Base-by-base conservation (phyloP, 2,888 invertebrate genomes). In the Branchipolynoe longqiensis region DNA sequence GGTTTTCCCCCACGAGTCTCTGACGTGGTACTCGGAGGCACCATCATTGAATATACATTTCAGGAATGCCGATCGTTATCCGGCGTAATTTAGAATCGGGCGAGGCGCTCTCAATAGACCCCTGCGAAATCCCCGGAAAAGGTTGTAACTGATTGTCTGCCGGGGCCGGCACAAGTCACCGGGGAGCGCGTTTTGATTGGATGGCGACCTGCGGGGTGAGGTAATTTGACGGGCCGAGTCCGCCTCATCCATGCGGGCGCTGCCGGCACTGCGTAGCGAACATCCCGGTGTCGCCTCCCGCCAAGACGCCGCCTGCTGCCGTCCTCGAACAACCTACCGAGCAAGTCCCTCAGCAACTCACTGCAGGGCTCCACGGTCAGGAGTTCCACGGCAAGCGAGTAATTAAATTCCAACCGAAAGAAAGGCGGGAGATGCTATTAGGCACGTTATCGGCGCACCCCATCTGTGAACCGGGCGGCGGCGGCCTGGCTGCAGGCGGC, bases 41-140 rank as follows among this genome's bases (percentile, higher is more conserved):
- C 69, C 78, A 78, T 78, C 78, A 78, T 78, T 78, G 78, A 78
- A 78, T 78, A 78, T 78, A 78, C 78, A 78, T 78, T 78, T 78
- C 78, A 54, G 54, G n/a, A 48, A 54, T 12, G 41, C 28, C 8
- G 78, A 78, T 78, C 41, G 48, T 78, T 78, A 78, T 78, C 78
- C 31, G 78, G 2, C 25, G 28, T 48, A 78, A 78, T 78, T 78
- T 78, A 78, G n/a, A 78, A 78, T 78, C 78, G 78, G 54, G 48
- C 18, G 41, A 48, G 28, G 54, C 28, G 31, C 78, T 48, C 78
- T 78, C 54, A 78, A 41, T 48, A 54, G 78, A 78, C 78, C 78
- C 8, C 48, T 25, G 28, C 48, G 54, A 78, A 78, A 48, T 78
- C 78, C 78, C 78, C 54, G 54, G 78, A 78, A 78, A 78, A 78